Evolutionary conservation across 2,113 vertebrate genomes (phyloP).

Genomic region (Odontophorus gujanensis): DNA sequence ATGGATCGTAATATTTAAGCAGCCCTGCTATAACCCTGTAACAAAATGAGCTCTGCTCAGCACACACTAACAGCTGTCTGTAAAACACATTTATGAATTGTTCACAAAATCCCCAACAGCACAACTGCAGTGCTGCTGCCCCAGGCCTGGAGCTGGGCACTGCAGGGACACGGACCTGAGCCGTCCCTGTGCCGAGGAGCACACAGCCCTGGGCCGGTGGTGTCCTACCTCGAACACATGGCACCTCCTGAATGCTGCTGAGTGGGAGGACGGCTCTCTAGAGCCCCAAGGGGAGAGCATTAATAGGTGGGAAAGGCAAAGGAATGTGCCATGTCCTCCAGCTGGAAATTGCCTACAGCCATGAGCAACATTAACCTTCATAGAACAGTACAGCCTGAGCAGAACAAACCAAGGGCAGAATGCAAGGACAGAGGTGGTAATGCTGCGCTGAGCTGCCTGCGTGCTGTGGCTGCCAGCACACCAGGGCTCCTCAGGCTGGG

Average conservation of each 20-base stretch:
- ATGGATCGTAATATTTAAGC: constrained; percentile 77
- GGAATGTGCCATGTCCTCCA: neutral
- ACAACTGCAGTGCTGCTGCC: neutral
- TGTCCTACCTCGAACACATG: constrained; percentile 68
- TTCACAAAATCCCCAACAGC: constrained; percentile 63
- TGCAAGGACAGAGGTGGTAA: neutral
- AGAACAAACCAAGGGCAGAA: neutral
- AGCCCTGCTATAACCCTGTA: constrained; percentile 72
- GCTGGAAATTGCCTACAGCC: neutral
- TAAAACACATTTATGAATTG: constrained; percentile 73
- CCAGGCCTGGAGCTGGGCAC: neutral
- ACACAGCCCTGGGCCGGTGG: constrained; percentile 68
- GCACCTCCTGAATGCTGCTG: constrained; percentile 49
- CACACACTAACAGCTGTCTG: constrained; percentile 75
- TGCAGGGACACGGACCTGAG: constrained; percentile 67
- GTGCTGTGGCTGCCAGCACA: no score
- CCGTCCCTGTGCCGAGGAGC: constrained; percentile 71
- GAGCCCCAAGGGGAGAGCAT: neutral
- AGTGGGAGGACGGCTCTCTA: neutral
- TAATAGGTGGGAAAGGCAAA: neutral
- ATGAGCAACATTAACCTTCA: neutral
- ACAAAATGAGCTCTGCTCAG: constrained; percentile 69
- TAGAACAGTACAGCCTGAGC: neutral
- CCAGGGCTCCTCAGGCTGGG: neutral
- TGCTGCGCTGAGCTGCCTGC: neutral